phyloP scores from a whole-genome alignment of 2,888 invertebrate genomes.

The Scrobipalpa atriplicella region DNA sequence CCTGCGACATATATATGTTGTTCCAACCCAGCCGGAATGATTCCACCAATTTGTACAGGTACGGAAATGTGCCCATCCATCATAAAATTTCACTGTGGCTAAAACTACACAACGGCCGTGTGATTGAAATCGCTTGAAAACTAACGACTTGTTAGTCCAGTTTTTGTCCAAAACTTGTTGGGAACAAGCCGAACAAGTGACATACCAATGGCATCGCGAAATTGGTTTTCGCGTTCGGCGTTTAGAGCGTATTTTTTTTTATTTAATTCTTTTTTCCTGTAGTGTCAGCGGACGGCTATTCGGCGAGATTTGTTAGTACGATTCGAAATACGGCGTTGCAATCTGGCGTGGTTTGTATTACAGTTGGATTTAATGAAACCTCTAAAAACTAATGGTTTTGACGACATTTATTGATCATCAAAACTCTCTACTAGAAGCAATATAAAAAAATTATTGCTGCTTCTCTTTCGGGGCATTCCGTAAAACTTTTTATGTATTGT shows the following conservation, averaged over 20 bases:
- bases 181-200: conserved; percentile 48
- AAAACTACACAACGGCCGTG: conserved; percentile 34
- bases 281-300: conserved; percentile 9
- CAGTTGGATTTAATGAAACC: too few species aligned
- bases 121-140: conserved; percentile 44
- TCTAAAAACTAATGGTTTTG: too few species aligned
- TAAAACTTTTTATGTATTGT: too few species aligned
- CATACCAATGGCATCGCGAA: conserved; percentile 46
- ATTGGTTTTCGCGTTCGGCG: conserved; percentile 62
- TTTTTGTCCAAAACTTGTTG: conserved; percentile 56
- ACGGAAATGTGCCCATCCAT: conserved; percentile 13
- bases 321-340: not conserved
- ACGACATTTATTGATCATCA: too few species aligned
- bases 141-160: conserved; percentile 40
- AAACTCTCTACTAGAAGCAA: too few species aligned
- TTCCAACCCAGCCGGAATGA: not conserved
- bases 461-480: too few species aligned
- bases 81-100: conserved; percentile 33
- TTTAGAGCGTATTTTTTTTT: conserved; percentile 45
- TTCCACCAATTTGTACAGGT: not conserved
- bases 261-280: conserved; percentile 11
- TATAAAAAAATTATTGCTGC: too few species aligned
- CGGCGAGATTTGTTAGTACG: conserved; percentile 8
- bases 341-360: not conserved
- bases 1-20: too few species aligned